A percentile compares a stretch with the other conserved stretches of the same genome.
Evolutionary conservation across 2,797 vertebrate species (phyloP).

Genomic region (Lepus oiostolus): DNA sequence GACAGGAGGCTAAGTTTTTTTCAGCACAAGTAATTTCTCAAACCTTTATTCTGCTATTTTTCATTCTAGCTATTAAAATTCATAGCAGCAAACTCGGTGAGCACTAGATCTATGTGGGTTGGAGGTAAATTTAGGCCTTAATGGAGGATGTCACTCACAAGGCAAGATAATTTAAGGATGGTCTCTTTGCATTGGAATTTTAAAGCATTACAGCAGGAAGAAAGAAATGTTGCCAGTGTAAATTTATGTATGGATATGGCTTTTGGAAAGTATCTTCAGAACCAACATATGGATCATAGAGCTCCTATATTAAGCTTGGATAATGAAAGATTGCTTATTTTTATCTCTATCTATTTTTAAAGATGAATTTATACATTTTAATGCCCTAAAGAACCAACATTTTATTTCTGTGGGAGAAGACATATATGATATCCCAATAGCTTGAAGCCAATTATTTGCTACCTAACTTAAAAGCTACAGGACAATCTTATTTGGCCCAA

Average conservation of each 20-base stretch:
- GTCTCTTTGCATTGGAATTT: constrained; percentile 81
- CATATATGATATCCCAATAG: constrained; percentile 37
- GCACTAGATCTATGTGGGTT: constrained; percentile 75
- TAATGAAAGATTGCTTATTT: constrained; percentile 80
- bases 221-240: constrained; percentile 75
- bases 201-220: constrained; percentile 77
- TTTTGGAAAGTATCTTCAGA: constrained; percentile 81
- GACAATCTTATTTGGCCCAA: constrained; percentile 9
- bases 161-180: constrained; percentile 78
- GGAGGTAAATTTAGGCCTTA: constrained; percentile 81
- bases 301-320: constrained; percentile 74
- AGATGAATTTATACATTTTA: constrained; percentile 75
- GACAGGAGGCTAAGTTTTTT: constrained; percentile 29
- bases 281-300: constrained; percentile 82
- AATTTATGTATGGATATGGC: constrained; percentile 81
- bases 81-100: constrained; percentile 75
- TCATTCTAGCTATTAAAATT: constrained; percentile 75
- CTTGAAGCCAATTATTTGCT: constrained; percentile 42
- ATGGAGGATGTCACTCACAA: constrained; percentile 73
- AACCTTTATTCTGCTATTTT: constrained; percentile 68
- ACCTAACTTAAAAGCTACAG: constrained; percentile 3
- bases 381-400: constrained; percentile 52
- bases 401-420: constrained; percentile 59
- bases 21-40: constrained; percentile 61
- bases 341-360: constrained; percentile 82